These are phyloP conservation scores for Thumatha senex DNA, from an alignment of 2,888 invertebrate species.

Conservation along the genomic window DNA sequence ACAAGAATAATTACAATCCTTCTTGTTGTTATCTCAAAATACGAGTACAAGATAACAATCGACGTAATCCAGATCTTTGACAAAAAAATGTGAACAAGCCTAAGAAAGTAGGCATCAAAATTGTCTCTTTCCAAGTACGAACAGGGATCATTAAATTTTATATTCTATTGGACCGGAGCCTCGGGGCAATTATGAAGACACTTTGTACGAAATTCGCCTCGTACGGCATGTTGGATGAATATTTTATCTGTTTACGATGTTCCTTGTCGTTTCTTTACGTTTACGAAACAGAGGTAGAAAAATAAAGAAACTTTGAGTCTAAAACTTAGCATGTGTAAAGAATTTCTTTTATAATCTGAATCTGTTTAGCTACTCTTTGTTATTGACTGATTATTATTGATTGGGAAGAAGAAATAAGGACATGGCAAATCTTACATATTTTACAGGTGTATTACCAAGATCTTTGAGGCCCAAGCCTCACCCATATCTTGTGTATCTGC, in stretches of 20 bases:
- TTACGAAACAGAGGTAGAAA: slow-evolving; percentile 5
- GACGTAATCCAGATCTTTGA: slow-evolving; percentile 35
- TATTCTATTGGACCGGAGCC: slow-evolving; percentile 13
- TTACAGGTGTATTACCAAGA: too few species aligned
- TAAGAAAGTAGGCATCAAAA: slow-evolving; percentile 1
- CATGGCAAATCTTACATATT: too few species aligned
- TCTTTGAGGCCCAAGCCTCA: too few species aligned
- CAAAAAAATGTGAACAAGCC: too few species aligned
- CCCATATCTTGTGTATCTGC: too few species aligned
- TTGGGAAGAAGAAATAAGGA: too few species aligned
- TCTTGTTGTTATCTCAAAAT: slow-evolving; percentile 25
- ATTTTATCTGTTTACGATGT: slow-evolving; percentile 6
- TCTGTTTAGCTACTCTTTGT: neutral
- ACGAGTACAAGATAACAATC: slow-evolving; percentile 31
- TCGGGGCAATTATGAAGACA: slow-evolving; percentile 16
- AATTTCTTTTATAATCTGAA: slow-evolving; percentile 1
- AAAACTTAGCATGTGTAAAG: slow-evolving; percentile 7
- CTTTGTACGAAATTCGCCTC: slow-evolving; percentile 9
- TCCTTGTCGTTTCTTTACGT: slow-evolving; percentile 5
- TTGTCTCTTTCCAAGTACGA: slow-evolving; percentile 31
- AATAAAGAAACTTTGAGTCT: slow-evolving; percentile 9
- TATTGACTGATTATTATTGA: too few species aligned
- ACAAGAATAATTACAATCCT: slow-evolving; percentile 6
- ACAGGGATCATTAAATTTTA: slow-evolving; percentile 44
- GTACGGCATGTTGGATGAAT: slow-evolving; percentile 4